phyloP scores from a whole-genome alignment of 2,797 vertebrate species.

The Selene dorsalis region DNA sequence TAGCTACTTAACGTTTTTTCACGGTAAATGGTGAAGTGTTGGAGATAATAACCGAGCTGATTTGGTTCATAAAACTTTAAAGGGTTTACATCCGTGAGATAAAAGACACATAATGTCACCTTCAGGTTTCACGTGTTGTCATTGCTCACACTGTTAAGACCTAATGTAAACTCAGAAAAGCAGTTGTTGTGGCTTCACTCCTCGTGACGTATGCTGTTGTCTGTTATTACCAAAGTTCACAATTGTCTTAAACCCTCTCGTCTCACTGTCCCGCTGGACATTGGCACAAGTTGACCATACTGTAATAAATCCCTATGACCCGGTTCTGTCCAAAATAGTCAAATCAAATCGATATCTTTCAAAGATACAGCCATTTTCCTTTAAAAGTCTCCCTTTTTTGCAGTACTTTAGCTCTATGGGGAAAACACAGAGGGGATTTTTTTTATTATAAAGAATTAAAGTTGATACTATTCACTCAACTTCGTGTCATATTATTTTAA shows the following conservation, averaged over 20 bases:
- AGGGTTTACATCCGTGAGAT: neutral
- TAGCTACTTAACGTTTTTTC: neutral
- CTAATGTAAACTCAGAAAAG: neutral
- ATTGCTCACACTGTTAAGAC: no score
- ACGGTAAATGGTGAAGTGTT: neutral
- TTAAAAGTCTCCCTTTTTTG: neutral
- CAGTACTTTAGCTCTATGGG: no score
- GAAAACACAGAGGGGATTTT: neutral
- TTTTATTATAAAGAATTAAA: neutral
- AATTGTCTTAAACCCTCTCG: no score
- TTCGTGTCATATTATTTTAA: neutral
- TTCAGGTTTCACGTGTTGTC: neutral
- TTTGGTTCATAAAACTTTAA: neutral
- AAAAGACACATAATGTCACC: neutral
- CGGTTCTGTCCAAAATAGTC: neutral
- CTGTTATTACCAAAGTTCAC: neutral
- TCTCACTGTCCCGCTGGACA: neutral
- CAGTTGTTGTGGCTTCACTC: neutral
- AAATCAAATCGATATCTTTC: neutral
- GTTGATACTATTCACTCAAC: neutral
- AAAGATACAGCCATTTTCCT: neutral
- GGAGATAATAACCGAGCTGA: neutral
- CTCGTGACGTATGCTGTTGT: neutral
- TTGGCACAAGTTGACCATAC: neutral
- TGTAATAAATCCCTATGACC: neutral